phyloP scores from a whole-genome alignment of 2,797 vertebrate species.

The Varecia variegata region DNA sequence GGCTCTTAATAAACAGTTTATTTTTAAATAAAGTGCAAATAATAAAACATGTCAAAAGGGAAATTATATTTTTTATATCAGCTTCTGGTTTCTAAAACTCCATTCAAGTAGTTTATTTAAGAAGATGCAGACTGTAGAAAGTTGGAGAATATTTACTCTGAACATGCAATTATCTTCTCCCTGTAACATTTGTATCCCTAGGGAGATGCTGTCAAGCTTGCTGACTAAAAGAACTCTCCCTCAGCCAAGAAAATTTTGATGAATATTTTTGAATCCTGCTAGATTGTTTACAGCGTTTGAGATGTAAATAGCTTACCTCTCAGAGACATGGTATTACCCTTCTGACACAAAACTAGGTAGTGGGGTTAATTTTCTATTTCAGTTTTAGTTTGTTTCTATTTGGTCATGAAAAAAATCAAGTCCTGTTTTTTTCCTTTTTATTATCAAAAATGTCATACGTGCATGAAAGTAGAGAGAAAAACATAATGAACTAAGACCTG shows the following conservation, averaged over 20 bases:
- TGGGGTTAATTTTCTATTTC: neutral
- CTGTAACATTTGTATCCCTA: neutral
- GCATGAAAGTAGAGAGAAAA: neutral
- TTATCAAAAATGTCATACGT: neutral
- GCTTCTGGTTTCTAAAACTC: slow-evolving; percentile 21
- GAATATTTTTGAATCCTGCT: neutral
- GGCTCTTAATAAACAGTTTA: neutral
- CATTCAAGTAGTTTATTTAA: slow-evolving; percentile 36
- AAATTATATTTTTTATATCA: neutral
- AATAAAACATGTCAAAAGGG: slow-evolving; percentile 38
- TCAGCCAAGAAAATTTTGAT: slow-evolving; percentile 40
- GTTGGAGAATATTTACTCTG: slow-evolving; percentile 34
- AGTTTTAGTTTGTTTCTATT: neutral
- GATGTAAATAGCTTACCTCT: slow-evolving; percentile 26
- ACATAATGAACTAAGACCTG: neutral
- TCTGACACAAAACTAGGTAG: neutral
- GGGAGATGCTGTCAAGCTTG: neutral
- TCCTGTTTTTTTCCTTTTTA: neutral
- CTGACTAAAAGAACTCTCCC: slow-evolving; percentile 17
- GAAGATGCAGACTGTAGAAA: slow-evolving; percentile 26
- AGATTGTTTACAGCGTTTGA: slow-evolving; percentile 4
- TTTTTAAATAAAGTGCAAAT: slow-evolving; percentile 36
- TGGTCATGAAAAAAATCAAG: neutral
- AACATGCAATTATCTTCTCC: slow-evolving; percentile 39
- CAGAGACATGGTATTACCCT: neutral